Evolutionary conservation across 2,888 invertebrate genomes (phyloP), one percentile per base, ranked within the genome.

Genomic region (Tinea pellionella): DNA sequence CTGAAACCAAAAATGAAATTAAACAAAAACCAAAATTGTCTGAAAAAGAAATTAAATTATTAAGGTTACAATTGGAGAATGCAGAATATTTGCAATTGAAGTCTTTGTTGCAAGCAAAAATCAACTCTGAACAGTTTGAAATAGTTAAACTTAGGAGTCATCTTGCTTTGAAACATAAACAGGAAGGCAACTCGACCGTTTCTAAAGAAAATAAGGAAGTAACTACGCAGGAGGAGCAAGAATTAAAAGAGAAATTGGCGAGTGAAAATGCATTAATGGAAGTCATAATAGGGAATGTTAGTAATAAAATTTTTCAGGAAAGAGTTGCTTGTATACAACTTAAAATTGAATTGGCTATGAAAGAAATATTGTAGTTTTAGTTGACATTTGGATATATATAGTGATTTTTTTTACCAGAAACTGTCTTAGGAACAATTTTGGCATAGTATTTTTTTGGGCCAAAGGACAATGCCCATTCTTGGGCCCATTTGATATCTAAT

Each of bases 61-160:
- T 90, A 56, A 75, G 91, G 60, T 70, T 92, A 4, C 91, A 92
- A 71, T 75, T 92, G n/a, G 92, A 92, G 73, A 91, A 91, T 65
- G 89, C 90, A 1, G 90, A 91, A 65, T 85, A 92, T 63, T 73
- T 92, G 29, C 90, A 90, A 63, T 85, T 95, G 67, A 93, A 93
- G 64, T 90, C 91, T 0, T 85, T 91, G 56, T 75, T 95, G 11
- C 90, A 91, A 70, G 89, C 90, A 0, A 90, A 92, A 69, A 93
- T 95, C 60, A 90, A 91, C 69, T 89, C 90, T 0, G 95, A 95
- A 77, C 91, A 90, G 66, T 90, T 90, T 43, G 94, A 94, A 81
- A 91, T 94, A 12, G 89, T 91, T 19, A 90, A 89, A 63, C 77
- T 93, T 13, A 88, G 89, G 62, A 89, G 89, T 67, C 80, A 89